Conservation (phyloP, 2,888 invertebrate genomes). For the Drosophila rellima region DNA sequence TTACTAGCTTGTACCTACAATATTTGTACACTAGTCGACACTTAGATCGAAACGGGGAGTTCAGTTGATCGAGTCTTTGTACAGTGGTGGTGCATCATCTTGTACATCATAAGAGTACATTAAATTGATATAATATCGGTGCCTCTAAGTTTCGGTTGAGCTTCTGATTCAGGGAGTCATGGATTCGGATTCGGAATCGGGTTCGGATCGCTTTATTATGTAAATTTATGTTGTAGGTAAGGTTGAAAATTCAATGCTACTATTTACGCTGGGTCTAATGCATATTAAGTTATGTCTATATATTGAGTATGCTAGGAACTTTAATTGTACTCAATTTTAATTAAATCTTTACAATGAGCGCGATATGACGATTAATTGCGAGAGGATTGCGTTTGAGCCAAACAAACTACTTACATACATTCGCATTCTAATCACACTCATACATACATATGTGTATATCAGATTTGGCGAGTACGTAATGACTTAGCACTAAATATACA, state of each 20-base stretch:
- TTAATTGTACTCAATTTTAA: conserved; percentile 22
- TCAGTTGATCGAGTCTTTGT: conserved; percentile 35
- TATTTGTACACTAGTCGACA: conserved; percentile 44
- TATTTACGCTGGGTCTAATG: conserved; percentile 18
- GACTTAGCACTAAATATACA: conserved; percentile 23
- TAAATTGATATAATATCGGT: conserved; percentile 29
- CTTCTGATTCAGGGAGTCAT: conserved; percentile 10
- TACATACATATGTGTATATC: conserved; percentile 32
- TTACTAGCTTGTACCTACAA: conserved; percentile 20
- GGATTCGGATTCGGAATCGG: conserved; percentile 1
- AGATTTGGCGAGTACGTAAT: conserved; percentile 47
- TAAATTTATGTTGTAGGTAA: conserved; percentile 27
- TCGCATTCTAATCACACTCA: conserved; percentile 12
- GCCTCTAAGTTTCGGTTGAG: conserved; percentile 40
- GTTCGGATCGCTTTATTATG: conserved; percentile 25
- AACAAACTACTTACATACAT: conserved; percentile 64
- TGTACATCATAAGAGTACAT: conserved; percentile 5
- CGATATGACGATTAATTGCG: conserved; percentile 4
- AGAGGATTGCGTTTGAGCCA: conserved; percentile 40
- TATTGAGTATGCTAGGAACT: conserved; percentile 19
- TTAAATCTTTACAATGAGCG: conserved; percentile 23
- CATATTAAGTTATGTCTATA: not conserved
- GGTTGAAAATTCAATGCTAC: conserved; percentile 22
- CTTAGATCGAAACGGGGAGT: conserved; percentile 21
- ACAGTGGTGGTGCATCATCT: conserved; percentile 54